These are phyloP conservation scores for Hyppa rectilinea DNA, from an alignment of 2,888 invertebrate species.

Conservation along the genomic window DNA sequence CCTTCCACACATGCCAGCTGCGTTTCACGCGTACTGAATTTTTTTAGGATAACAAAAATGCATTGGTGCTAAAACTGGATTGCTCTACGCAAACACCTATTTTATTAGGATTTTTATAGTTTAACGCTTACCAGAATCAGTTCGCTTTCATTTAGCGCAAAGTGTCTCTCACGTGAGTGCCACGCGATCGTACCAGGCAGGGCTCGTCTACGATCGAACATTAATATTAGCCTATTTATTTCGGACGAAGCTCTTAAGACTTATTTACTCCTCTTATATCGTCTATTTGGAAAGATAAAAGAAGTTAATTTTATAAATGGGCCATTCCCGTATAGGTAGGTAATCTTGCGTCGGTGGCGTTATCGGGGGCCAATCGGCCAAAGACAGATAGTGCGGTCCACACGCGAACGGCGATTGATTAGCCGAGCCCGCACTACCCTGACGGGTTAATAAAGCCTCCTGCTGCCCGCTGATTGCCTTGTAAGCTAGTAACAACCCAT, in stretches of 20 bases:
- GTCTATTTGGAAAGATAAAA: constrained; percentile 87
- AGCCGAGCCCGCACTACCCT: constrained; percentile 86
- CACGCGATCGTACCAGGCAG: constrained; percentile 53
- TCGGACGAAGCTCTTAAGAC: constrained; percentile 78
- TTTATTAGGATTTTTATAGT: constrained; percentile 28
- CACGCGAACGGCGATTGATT: constrained; percentile 90
- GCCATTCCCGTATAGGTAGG: constrained; percentile 86
- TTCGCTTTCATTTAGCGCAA: constrained; percentile 25
- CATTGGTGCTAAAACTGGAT: constrained; percentile 41
- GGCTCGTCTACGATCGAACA: constrained; percentile 68
- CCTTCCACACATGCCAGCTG: constrained; percentile 30
- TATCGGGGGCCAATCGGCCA: constrained; percentile 88
- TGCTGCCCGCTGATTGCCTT: constrained; percentile 86
- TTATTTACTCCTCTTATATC: constrained; percentile 86
- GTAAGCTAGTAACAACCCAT: constrained; percentile 86
- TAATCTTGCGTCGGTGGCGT: constrained; percentile 86
- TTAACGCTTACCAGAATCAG: constrained; percentile 33
- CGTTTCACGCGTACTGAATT: constrained; percentile 16
- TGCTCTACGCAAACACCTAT: constrained; percentile 42
- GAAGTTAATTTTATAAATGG: constrained; percentile 90
- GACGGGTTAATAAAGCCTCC: constrained; percentile 89
- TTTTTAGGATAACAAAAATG: constrained; percentile 24
- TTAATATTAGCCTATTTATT: constrained; percentile 80
- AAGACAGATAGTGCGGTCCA: constrained; percentile 90
- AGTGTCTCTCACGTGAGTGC: constrained; percentile 31